Percentiles rank a stretch among this genome's conserved stretches.
Conservation (phyloP, 2,797 vertebrate genomes). For the Hippopotamyrus pictus region DNA sequence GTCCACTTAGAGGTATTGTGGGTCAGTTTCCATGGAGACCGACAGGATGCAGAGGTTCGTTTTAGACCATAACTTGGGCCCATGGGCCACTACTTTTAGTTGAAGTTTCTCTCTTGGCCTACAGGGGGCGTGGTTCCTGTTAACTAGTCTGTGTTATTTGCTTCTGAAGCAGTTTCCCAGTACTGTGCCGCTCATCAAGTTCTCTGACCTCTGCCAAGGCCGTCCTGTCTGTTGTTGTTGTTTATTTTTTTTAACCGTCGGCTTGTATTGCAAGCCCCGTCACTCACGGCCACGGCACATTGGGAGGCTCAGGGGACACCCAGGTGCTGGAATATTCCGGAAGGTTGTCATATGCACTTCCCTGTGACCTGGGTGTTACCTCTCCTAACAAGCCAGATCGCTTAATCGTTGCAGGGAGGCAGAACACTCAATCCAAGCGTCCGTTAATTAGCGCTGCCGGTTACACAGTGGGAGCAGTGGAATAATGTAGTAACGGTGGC, state of each 20-base stretch:
- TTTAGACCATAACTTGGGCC: background rate
- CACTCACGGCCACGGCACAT: background rate
- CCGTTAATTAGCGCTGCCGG: constrained; percentile 3
- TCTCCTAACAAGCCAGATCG: background rate
- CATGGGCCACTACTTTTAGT: background rate
- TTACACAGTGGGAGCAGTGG: background rate
- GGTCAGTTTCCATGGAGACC: background rate
- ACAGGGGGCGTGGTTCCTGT: background rate
- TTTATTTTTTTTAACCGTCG: background rate
- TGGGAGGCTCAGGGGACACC: background rate
- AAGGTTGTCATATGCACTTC: background rate
- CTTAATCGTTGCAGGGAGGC: background rate
- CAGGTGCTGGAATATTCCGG: background rate
- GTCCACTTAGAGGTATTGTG: background rate
- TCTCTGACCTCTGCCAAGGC: background rate
- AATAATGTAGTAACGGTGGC: background rate
- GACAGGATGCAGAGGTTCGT: background rate
- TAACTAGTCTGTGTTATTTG: background rate
- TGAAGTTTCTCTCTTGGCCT: background rate
- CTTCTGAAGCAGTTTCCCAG: background rate
- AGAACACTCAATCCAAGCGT: background rate
- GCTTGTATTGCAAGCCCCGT: background rate
- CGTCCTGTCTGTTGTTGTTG: background rate
- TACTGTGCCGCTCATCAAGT: background rate
- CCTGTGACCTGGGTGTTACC: background rate